Evolutionary conservation across 2,888 invertebrate species (phyloP).

Genomic region (Ornithoptera priamus): DNA sequence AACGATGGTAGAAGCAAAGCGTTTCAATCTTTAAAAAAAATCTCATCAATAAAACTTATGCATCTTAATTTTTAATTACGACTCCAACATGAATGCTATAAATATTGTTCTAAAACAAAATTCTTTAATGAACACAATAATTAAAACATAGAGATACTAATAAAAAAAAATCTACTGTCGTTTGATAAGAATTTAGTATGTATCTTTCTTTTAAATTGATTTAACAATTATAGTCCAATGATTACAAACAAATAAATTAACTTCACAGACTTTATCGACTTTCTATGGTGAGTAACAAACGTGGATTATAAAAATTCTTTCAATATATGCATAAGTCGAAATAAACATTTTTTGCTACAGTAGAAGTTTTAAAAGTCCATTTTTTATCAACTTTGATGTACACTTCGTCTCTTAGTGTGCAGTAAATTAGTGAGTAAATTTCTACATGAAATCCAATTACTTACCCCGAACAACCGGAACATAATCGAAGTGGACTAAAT

Average conservation of each 20-base stretch:
- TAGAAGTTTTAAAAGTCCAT: not conserved
- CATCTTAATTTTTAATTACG: not conserved
- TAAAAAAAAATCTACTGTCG: too few relatives aligned
- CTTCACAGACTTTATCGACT: too few relatives aligned
- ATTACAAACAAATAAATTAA: too few relatives aligned
- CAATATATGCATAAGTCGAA: too few relatives aligned
- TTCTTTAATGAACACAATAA: not conserved
- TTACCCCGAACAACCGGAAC: not conserved
- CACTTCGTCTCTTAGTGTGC: not conserved
- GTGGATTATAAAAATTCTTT: too few relatives aligned
- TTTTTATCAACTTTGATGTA: not conserved
- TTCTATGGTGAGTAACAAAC: too few relatives aligned
- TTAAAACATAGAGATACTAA: too few relatives aligned
- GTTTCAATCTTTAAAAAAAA: not conserved
- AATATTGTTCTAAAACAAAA: not conserved
- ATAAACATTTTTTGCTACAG: too few relatives aligned
- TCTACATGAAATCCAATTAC: constrained; percentile 9
- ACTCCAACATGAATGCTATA: not conserved
- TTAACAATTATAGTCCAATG: too few relatives aligned
- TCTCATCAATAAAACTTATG: not conserved
- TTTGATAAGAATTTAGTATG: too few relatives aligned
- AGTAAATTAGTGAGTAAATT: not conserved
- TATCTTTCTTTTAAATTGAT: too few relatives aligned
- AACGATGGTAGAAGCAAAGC: not conserved
- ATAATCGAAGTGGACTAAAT: constrained; percentile 24